Evolutionary conservation across 2,113 vertebrate species (phyloP).

Genomic region (Neotoma lepida): DNA sequence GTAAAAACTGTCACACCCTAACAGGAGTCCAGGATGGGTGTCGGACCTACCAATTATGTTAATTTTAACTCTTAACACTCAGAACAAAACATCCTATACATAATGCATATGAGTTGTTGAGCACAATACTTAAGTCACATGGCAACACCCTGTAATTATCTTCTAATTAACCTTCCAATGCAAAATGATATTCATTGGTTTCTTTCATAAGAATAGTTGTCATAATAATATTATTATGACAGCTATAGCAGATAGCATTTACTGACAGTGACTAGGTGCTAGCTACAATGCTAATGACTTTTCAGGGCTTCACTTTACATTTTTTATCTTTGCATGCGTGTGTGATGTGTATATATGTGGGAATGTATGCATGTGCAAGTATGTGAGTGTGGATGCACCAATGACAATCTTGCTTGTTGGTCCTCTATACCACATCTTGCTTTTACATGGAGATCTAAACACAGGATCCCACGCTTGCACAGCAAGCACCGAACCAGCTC

Average conservation of each 20-base stretch:
- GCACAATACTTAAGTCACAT: background rate
- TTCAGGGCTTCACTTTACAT: background rate
- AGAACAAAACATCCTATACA: background rate
- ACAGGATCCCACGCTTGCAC: background rate
- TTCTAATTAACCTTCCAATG: background rate
- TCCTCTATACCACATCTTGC: background rate
- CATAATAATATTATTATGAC: background rate
- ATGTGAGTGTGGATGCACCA: background rate
- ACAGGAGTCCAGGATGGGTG: background rate
- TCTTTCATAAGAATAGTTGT: background rate
- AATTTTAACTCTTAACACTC: background rate
- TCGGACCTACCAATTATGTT: background rate
- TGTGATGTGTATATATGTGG: background rate
- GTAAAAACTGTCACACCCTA: background rate
- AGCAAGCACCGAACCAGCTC: background rate
- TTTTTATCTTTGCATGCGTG: background rate
- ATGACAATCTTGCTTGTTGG: background rate
- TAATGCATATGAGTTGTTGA: background rate
- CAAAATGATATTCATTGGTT: slow-evolving; percentile 13
- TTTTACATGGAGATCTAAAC: background rate
- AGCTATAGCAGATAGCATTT: background rate
- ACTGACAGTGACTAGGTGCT: background rate
- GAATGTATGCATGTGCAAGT: no score
- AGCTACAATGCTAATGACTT: background rate
- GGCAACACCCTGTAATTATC: background rate